phyloP scores from a whole-genome alignment of 1,140 invertebrate species.

The Aphidius gifuensis region DNA sequence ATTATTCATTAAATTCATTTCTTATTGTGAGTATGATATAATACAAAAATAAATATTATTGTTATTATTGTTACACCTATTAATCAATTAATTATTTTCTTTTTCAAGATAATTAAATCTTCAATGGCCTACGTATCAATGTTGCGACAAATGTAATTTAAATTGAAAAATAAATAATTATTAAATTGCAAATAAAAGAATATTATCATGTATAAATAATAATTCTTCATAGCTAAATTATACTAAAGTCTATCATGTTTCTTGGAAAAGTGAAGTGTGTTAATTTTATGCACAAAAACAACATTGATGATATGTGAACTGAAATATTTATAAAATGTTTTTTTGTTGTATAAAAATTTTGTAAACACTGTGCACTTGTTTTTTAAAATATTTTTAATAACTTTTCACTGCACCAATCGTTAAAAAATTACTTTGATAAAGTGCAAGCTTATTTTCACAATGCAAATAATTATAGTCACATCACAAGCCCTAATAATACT shows the following conservation, averaged over 20 bases:
- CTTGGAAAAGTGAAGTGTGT: background rate
- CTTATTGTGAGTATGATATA: background rate
- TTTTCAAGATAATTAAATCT: constrained; percentile 29
- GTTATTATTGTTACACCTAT: background rate
- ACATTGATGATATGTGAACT: background rate
- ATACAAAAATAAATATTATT: no score
- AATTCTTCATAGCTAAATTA: constrained; percentile 5
- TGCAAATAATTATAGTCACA: no score
- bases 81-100: background rate
- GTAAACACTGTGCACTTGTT: no score
- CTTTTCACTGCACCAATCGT: no score
- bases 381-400: no score
- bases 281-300: background rate
- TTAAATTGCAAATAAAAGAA: background rate
- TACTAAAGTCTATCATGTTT: background rate
- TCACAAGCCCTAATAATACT: no score
- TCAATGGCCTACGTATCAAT: constrained; percentile 30
- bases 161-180: background rate
- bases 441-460: no score
- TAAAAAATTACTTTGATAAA: no score
- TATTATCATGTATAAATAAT: background rate
- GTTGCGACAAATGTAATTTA: constrained; percentile 13
- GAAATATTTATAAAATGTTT: background rate
- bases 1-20: constrained; percentile 11
- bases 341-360: no score